Evolutionary conservation across 2,888 invertebrate species (phyloP).

Genomic region (Holacanthella duospinosa): DNA sequence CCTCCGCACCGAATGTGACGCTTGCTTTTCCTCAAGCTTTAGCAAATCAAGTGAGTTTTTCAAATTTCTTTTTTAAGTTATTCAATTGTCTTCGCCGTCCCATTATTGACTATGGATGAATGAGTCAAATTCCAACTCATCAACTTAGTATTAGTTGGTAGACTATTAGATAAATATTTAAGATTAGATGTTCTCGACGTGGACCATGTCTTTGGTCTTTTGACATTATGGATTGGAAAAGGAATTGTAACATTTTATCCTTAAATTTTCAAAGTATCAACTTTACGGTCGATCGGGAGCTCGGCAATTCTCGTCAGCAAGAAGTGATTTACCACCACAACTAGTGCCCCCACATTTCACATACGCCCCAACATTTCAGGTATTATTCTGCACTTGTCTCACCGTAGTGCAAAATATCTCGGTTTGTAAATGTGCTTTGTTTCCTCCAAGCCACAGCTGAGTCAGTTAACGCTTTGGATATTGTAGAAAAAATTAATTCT

Average conservation of each 20-base stretch:
- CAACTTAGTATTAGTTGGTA: neutral
- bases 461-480: too few species aligned
- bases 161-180: neutral
- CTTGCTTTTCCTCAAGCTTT: slow-evolving; percentile 79
- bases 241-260: too few species aligned
- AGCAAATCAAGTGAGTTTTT: slow-evolving; percentile 56
- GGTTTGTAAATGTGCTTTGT: too few species aligned
- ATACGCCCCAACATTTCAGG: slow-evolving; percentile 56
- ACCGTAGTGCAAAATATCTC: too few species aligned
- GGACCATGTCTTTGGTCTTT: too few species aligned
- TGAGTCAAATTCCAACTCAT: neutral
- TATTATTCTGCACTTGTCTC: too few species aligned
- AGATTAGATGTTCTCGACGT: too few species aligned
- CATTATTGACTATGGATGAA: neutral
- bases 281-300: slow-evolving; percentile 63
- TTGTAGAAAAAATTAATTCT: too few species aligned
- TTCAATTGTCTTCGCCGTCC: neutral
- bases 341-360: slow-evolving; percentile 72
- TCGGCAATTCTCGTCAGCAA: slow-evolving; percentile 54
- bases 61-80: neutral
- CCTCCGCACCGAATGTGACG: slow-evolving; percentile 72
- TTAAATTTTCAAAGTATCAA: slow-evolving; percentile 61
- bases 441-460: too few species aligned
- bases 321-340: slow-evolving; percentile 79
- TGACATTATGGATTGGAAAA: too few species aligned